Base-by-base conservation (phyloP, 2,113 vertebrate species). In the Lagopus leucura region DNA sequence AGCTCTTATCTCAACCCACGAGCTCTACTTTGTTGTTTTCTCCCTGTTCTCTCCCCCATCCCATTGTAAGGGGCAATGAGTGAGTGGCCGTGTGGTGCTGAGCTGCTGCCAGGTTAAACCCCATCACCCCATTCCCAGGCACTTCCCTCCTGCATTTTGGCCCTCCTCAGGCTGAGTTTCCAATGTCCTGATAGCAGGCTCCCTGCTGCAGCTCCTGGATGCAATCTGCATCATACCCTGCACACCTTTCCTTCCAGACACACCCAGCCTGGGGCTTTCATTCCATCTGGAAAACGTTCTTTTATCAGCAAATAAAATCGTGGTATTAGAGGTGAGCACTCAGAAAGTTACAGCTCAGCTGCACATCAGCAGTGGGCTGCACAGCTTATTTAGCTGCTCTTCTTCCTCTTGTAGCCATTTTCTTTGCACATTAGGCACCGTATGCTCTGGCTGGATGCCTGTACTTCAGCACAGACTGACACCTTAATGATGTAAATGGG, bases 171-270 rank as follows among this genome's bases (percentile, higher is more conserved):
- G 76, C 5, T 27, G 38, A 55, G n/a, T 27, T 50, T 22, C 1
- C 0, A 11, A 17, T 19, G 21, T 16, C 22, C 8, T 6, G 4
- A 14, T 22, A 57, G 54, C 54, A 32, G 28, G 30, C 28, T 18
- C 28, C 28, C 54, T 3, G 2, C 28, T 55, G 25, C 27, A 54
- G 15, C 54, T 27, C 52, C 30, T 19, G 54, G 54, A 18, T 19
- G 54, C 54, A 20, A 11, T 58, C n/a, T 22, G 8, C 6, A 3
- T 40, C 0, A 0, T 32, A 12, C 34, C 32, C 30, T 30, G 27
- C n/a, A 4, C 28, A 1, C 1, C 0, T 30, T 43, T 28, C 7
- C 22, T 48, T 57, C 38, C 15, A 19, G 5, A 20, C 1, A 1
- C 27, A 6, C 8, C 21, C n/a, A 10, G 11, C 18, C 74, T 3